Evolutionary conservation across 2,888 invertebrate genomes (phyloP).

Genomic region (Nebria salina): DNA sequence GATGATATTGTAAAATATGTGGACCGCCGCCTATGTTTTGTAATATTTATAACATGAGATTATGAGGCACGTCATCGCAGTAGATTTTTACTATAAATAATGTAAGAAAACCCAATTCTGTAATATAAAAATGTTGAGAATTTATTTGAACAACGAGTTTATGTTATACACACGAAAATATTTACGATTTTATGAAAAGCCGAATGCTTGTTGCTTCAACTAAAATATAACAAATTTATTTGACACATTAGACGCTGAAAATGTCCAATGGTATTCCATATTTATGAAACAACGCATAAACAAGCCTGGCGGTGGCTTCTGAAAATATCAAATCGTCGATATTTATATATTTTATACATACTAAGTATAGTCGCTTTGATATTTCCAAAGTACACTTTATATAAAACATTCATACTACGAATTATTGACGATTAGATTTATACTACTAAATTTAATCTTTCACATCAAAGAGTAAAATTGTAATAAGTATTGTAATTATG

Average conservation of each 20-base stretch:
- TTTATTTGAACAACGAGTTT: constrained; percentile 29
- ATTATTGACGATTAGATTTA: no score
- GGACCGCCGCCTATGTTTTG: no score
- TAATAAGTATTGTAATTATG: no score
- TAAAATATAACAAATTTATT: constrained; percentile 27
- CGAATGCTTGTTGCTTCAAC: constrained; percentile 32
- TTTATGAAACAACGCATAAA: background rate
- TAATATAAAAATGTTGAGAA: constrained; percentile 24
- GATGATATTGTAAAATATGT: no score
- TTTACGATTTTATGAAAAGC: constrained; percentile 25
- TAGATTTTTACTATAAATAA: constrained; percentile 37
- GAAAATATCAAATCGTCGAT: no score
- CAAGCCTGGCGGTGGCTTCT: no score
- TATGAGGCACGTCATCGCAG: constrained; percentile 25
- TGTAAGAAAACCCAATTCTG: constrained; percentile 27
- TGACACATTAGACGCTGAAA: constrained; percentile 8
- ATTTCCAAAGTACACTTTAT: no score
- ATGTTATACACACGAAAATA: constrained; percentile 33
- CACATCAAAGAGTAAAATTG: no score
- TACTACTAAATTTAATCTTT: no score
- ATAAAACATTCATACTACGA: no score
- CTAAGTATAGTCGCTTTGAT: no score
- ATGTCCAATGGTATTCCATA: background rate
- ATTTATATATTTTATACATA: no score
- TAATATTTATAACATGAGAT: constrained; percentile 13